A percentile compares a stretch with the other conserved stretches of the same genome.
Conservation (phyloP, 2,797 vertebrate species). For the Lates japonicus region DNA sequence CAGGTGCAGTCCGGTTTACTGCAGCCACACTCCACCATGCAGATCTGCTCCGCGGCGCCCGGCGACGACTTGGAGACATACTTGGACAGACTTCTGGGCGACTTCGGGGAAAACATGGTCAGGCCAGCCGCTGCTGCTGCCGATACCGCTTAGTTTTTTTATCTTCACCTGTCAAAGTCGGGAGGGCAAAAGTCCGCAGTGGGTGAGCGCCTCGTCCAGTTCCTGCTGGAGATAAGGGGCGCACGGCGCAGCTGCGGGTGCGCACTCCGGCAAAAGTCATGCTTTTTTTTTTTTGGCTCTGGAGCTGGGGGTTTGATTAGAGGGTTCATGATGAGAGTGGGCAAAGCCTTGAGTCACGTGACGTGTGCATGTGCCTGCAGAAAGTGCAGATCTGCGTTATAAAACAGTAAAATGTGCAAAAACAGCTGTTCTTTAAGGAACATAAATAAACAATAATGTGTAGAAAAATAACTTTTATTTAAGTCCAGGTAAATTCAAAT, state of each 20-base stretch:
- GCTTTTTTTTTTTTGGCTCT: not conserved
- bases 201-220: not conserved
- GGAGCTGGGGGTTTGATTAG: not conserved
- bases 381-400: not conserved
- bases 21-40: conserved; percentile 74
- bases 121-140: not conserved
- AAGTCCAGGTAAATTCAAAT: conserved; percentile 44
- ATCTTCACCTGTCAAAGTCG: conserved; percentile 12
- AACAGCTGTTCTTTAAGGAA: too few relatives aligned
- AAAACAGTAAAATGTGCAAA: not conserved
- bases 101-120: conserved; percentile 71
- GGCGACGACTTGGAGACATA: conserved; percentile 14
- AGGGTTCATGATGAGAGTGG: not conserved
- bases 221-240: conserved; percentile 42
- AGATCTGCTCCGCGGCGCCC: conserved; percentile 69
- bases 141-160: too few relatives aligned
- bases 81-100: conserved; percentile 44
- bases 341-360: conserved; percentile 35
- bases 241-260: conserved; percentile 26
- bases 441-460: conserved; percentile 22
- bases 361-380: not conserved
- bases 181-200: conserved; percentile 70
- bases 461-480: conserved; percentile 69
- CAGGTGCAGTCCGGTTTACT: conserved; percentile 43
- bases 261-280: not conserved